Percentiles rank a stretch among this genome's conserved stretches.
These are phyloP conservation scores for Sinotaia quadrata DNA, from an alignment of 2,888 invertebrate genomes.

Conservation along the genomic window DNA sequence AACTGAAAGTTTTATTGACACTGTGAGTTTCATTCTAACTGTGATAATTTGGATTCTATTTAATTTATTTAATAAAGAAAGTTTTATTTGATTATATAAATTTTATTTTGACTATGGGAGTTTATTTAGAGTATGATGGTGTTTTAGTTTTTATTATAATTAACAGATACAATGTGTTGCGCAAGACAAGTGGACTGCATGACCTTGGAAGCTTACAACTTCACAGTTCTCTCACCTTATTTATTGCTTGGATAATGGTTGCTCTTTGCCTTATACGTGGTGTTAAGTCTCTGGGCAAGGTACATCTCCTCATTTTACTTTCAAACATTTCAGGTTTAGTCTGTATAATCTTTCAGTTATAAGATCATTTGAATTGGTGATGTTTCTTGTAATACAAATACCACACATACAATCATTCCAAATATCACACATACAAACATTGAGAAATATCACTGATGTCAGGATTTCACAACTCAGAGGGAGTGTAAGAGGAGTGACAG, in stretches of 20 bases:
- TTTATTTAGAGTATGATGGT: too few species aligned
- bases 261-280: constrained; percentile 66
- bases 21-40: too few species aligned
- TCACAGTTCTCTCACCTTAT: constrained; percentile 56
- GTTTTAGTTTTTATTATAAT: too few species aligned
- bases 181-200: constrained; percentile 61
- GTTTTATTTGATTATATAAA: too few species aligned
- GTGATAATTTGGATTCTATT: too few species aligned
- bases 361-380: not conserved
- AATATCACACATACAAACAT: not conserved
- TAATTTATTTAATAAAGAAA: too few species aligned
- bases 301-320: constrained; percentile 11
- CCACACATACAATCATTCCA: not conserved
- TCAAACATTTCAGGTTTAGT: too few species aligned
- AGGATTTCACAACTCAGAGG: too few species aligned
- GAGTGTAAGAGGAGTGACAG: too few species aligned
- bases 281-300: constrained; percentile 65
- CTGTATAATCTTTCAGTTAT: not conserved
- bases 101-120: too few species aligned
- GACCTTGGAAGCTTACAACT: constrained; percentile 57
- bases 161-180: constrained; percentile 60
- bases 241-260: constrained; percentile 63
- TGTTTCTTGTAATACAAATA: not conserved
- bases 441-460: too few species aligned
- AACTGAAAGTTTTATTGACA: too few species aligned